Percentiles rank a stretch among this genome's conserved stretches.
Evolutionary conservation across 2,888 invertebrate genomes (phyloP).

Genomic region (Schrankia costaestrigalis): DNA sequence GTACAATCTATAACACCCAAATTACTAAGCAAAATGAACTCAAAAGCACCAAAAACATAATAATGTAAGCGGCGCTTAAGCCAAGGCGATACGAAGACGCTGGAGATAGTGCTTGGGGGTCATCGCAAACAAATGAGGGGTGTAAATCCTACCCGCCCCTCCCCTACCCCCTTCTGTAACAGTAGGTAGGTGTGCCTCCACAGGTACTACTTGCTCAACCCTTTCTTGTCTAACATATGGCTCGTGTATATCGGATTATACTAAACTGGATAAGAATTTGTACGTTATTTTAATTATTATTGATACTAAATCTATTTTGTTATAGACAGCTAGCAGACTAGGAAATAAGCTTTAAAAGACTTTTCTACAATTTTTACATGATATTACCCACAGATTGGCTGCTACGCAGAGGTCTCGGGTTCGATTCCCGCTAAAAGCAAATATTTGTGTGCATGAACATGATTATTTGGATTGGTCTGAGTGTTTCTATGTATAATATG

Average conservation of each 20-base stretch:
- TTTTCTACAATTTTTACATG: too few species aligned
- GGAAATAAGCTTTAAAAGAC: too few species aligned
- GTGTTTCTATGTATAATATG: too few species aligned
- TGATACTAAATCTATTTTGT: not conserved
- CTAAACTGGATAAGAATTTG: slow-evolving; percentile 27
- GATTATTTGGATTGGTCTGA: too few species aligned
- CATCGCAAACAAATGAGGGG: slow-evolving; percentile 86
- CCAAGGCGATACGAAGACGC: slow-evolving; percentile 63
- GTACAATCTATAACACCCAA: slow-evolving; percentile 12
- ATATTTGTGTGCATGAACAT: too few species aligned
- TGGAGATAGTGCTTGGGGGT: slow-evolving; percentile 76
- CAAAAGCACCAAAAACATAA: slow-evolving; percentile 34
- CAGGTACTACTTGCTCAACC: slow-evolving; percentile 74
- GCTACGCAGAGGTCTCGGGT: too few species aligned
- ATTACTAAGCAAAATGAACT: slow-evolving; percentile 19
- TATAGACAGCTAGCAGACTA: not conserved
- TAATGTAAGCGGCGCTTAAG: slow-evolving; percentile 53
- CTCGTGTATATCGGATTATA: slow-evolving; percentile 31
- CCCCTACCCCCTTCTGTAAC: slow-evolving; percentile 24
- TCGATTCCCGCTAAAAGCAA: too few species aligned
- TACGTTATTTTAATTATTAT: not conserved
- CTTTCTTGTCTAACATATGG: slow-evolving; percentile 78
- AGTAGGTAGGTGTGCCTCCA: slow-evolving; percentile 29
- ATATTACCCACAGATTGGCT: too few species aligned
- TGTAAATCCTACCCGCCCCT: slow-evolving; percentile 76